Evolutionary conservation across 2,113 vertebrate genomes (phyloP).

Genomic region (Entelurus aequoreus): DNA sequence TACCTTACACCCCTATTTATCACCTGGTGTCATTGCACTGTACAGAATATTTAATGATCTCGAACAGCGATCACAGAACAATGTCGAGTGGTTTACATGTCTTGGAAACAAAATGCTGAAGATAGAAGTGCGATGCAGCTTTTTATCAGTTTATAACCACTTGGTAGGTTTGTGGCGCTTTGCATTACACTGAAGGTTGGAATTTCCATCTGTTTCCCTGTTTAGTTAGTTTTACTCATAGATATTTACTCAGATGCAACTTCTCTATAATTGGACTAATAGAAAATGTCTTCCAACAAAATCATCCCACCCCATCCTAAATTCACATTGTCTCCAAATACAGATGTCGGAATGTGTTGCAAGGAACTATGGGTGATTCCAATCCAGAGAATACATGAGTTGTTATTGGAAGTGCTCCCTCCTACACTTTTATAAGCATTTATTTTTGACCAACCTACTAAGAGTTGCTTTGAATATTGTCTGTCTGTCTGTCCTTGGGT

Average conservation of each 20-base stretch:
- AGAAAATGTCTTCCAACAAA: constrained; percentile 18
- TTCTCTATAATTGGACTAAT: constrained; percentile 4
- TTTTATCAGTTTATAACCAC: not conserved
- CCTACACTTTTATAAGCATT: not conserved
- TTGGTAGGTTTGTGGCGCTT: constrained; percentile 1
- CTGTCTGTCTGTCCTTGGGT: constrained; percentile 20
- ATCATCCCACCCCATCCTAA: not conserved
- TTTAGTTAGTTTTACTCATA: too few species aligned
- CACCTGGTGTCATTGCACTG: not conserved
- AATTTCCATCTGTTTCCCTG: too few species aligned
- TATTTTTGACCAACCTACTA: constrained; percentile 15
- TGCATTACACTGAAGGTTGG: not conserved
- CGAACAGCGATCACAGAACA: not conserved
- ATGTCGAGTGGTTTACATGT: not conserved
- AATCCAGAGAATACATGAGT: not conserved
- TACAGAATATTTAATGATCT: constrained; percentile 7
- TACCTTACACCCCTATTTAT: not conserved
- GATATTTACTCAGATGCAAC: not conserved
- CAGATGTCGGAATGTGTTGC: constrained; percentile 21
- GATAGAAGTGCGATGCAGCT: not conserved
- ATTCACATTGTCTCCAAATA: constrained; percentile 12
- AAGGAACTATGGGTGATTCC: constrained; percentile 6
- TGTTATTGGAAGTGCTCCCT: not conserved
- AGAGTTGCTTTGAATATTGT: constrained; percentile 16
- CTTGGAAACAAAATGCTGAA: not conserved